Evolutionary conservation across 2,113 vertebrate genomes (phyloP).

Genomic region (Dryoscopus gambensis): DNA sequence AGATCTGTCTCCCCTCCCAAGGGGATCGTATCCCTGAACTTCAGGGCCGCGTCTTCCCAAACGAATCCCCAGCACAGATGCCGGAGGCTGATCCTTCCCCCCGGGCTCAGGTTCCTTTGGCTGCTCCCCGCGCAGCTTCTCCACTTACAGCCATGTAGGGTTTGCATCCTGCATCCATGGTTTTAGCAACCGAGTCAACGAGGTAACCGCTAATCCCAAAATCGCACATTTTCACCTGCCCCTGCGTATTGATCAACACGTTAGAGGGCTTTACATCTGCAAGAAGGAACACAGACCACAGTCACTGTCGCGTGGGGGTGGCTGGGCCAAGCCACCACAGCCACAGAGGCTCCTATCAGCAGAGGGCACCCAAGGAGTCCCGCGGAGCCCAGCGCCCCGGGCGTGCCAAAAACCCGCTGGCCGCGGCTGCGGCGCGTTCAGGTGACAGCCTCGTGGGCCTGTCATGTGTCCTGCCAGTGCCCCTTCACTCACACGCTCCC

Average conservation of each 20-base stretch:
- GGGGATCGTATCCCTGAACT: not conserved
- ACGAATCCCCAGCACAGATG: not conserved
- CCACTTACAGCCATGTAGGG: slow-evolving; percentile 96
- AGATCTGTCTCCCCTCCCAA: not conserved
- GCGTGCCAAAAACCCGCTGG: not conserved
- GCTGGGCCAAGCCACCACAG: not conserved
- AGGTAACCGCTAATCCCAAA: slow-evolving; percentile 97
- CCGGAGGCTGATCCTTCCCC: not conserved
- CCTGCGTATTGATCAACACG: slow-evolving; percentile 92
- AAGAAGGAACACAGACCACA: slow-evolving; percentile 10
- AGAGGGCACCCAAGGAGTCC: slow-evolving; percentile 47
- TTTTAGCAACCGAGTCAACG: slow-evolving; percentile 95
- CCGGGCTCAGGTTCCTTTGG: not conserved
- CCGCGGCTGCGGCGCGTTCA: not conserved
- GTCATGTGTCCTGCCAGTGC: not conserved
- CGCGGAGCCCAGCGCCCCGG: accelerated
- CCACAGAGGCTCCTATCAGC: not conserved
- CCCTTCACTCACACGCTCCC: not conserved
- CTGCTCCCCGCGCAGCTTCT: not conserved
- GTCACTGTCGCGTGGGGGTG: not conserved
- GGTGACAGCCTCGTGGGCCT: not conserved
- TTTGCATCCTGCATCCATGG: slow-evolving; percentile 95
- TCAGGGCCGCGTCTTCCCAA: not conserved
- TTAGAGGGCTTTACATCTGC: slow-evolving; percentile 97
- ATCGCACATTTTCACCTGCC: slow-evolving; percentile 98